These are phyloP conservation scores for Platypus cylindrus DNA, from an alignment of 2,888 invertebrate species.

Conservation along the genomic window DNA sequence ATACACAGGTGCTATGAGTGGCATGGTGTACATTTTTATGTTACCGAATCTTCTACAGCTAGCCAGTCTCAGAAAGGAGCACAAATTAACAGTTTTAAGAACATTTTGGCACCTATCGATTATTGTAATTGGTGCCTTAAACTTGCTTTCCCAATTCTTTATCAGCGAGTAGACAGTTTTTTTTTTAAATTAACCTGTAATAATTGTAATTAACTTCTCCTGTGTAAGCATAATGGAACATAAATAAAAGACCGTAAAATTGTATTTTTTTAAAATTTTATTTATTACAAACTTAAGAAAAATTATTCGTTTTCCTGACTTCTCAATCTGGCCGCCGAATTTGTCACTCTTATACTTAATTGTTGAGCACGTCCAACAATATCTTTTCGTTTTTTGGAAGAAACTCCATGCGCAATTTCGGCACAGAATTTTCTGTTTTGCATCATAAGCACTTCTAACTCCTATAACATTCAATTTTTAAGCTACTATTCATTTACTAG, in stretches of 20 bases:
- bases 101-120: constrained; percentile 49
- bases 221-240: background rate
- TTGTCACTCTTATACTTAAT: constrained; percentile 88
- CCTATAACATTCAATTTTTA: constrained; percentile 40
- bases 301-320: constrained; percentile 97
- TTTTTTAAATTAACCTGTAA: background rate
- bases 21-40: constrained; percentile 75
- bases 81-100: constrained; percentile 43
- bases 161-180: constrained; percentile 32
- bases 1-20: constrained; percentile 80
- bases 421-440: constrained; percentile 95
- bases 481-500: background rate
- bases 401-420: constrained; percentile 95
- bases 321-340: constrained; percentile 89
- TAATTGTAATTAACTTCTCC: constrained; percentile 8
- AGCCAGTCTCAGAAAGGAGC: constrained; percentile 49
- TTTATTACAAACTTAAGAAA: constrained; percentile 11
- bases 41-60: constrained; percentile 71
- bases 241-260: background rate
- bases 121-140: constrained; percentile 57
- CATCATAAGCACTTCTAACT: constrained; percentile 97
- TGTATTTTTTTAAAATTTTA: constrained; percentile 6
- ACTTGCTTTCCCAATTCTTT: constrained; percentile 73
- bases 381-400: constrained; percentile 90
- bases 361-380: constrained; percentile 97